phyloP scores from a whole-genome alignment of 2,113 vertebrate genomes.

The Xiphias gladius region DNA sequence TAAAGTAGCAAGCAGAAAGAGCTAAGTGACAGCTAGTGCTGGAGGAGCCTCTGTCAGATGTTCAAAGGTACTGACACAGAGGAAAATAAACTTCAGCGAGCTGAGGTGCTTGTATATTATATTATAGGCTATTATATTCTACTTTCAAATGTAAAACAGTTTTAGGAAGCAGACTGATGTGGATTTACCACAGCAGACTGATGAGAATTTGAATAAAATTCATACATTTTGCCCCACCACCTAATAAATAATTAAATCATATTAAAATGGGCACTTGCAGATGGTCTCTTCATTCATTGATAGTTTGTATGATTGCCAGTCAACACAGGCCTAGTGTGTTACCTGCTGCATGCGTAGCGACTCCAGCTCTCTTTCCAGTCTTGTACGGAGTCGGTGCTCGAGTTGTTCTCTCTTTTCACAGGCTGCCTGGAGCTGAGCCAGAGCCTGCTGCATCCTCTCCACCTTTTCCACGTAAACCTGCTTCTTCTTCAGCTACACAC shows the following conservation, averaged over 20 bases:
- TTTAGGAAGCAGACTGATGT: neutral
- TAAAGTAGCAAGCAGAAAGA: too few species aligned
- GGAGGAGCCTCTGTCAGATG: too few species aligned
- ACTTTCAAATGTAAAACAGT: too few species aligned
- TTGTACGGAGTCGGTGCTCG: constrained; percentile 93
- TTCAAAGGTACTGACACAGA: neutral
- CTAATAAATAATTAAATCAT: too few species aligned
- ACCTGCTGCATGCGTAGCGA: constrained; percentile 97
- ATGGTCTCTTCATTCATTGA: neutral
- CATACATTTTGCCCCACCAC: neutral
- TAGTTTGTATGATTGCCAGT: neutral
- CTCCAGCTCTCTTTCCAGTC: constrained; percentile 96
- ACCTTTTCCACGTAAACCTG: constrained; percentile 99
- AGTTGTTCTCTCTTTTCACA: constrained; percentile 98
- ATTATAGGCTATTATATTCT: neutral
- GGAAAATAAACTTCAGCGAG: neutral
- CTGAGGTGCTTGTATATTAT: neutral
- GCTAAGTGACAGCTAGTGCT: too few species aligned
- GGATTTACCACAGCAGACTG: neutral
- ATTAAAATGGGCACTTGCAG: neutral
- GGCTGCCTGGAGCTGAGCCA: constrained; percentile 96
- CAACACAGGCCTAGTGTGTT: neutral
- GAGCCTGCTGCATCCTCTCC: constrained; percentile 97
- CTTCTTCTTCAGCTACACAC: constrained; percentile 94
- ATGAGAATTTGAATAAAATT: neutral